A percentile compares a stretch with the other conserved stretches of the same genome.
These are phyloP conservation scores for Drosophila nannoptera DNA, from an alignment of 1,140 invertebrate species.

Conservation along the genomic window DNA sequence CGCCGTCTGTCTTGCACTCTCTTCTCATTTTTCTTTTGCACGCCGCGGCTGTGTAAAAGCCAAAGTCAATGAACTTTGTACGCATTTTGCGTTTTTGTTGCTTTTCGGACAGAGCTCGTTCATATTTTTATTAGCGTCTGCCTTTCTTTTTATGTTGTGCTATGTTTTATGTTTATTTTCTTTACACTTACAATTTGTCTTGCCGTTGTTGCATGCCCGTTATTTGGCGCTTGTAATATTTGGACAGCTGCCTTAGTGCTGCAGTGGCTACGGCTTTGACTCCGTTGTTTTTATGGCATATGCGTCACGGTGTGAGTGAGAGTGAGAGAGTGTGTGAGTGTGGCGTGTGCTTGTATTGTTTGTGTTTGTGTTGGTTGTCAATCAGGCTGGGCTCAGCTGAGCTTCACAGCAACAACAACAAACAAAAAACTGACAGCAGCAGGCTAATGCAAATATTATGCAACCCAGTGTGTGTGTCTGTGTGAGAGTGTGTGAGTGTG, in stretches of 20 bases:
- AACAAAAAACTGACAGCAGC: conserved; percentile 13
- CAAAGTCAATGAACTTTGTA: conserved; percentile 77
- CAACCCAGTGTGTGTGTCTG: conserved; percentile 5
- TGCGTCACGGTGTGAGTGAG: background rate
- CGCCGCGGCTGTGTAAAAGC: conserved; percentile 48
- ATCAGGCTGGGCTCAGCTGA: conserved; percentile 35
- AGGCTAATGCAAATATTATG: conserved; percentile 31
- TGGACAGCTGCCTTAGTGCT: conserved; percentile 52
- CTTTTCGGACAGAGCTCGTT: conserved; percentile 38
- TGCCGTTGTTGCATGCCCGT: conserved; percentile 36
- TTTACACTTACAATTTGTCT: conserved; percentile 56
- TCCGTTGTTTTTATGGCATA: conserved; percentile 12
- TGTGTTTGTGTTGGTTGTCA: conserved; percentile 13
- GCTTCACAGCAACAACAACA: conserved; percentile 19
- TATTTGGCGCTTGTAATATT: conserved; percentile 62
- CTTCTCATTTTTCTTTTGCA: conserved; percentile 11
- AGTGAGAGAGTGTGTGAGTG: background rate
- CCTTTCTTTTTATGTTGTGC: conserved; percentile 52
- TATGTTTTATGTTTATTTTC: conserved; percentile 58
- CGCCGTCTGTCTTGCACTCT: background rate
- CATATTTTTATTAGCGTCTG: conserved; percentile 46
- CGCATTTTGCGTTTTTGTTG: conserved; percentile 59
- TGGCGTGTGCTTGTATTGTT: background rate
- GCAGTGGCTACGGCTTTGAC: too few species aligned
- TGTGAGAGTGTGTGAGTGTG: background rate